Percentiles rank a stretch among this genome's conserved stretches.
Conservation (phyloP, 2,113 vertebrate species). For the Tonatia bakeri region DNA sequence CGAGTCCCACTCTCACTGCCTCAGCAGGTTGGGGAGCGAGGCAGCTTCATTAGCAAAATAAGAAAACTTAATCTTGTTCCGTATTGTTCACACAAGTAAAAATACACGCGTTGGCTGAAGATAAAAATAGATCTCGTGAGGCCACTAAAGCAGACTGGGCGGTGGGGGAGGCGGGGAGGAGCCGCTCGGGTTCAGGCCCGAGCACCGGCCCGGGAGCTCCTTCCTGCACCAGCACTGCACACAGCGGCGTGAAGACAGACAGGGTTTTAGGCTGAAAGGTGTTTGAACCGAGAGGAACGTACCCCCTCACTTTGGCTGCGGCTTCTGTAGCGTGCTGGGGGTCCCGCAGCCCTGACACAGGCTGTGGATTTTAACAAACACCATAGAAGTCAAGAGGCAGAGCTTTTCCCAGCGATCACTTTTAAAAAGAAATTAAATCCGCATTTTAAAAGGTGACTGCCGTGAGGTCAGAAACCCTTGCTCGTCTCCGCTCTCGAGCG, state of each 20-base stretch:
- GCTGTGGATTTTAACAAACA: neutral
- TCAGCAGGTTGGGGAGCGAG: too few species aligned
- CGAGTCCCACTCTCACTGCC: too few species aligned
- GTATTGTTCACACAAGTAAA: constrained; percentile 72
- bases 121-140: constrained; percentile 68
- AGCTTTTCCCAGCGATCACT: neutral
- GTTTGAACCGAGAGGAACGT: neutral
- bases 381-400: neutral
- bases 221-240: neutral
- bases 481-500: constrained; percentile 42
- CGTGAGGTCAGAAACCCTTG: neutral
- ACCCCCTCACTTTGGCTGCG: neutral
- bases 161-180: neutral
- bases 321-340: neutral
- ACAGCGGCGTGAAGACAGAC: neutral
- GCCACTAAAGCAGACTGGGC: constrained; percentile 43
- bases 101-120: constrained; percentile 65
- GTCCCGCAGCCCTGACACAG: neutral
- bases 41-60: constrained; percentile 76
- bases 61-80: constrained; percentile 70
- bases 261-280: constrained; percentile 7
- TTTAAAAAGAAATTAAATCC: neutral
- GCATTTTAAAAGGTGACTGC: constrained; percentile 30
- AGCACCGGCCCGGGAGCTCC: neutral
- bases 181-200: too few species aligned